Base-by-base conservation (phyloP, 2,888 invertebrate species). In the Harpalus rubripes region DNA sequence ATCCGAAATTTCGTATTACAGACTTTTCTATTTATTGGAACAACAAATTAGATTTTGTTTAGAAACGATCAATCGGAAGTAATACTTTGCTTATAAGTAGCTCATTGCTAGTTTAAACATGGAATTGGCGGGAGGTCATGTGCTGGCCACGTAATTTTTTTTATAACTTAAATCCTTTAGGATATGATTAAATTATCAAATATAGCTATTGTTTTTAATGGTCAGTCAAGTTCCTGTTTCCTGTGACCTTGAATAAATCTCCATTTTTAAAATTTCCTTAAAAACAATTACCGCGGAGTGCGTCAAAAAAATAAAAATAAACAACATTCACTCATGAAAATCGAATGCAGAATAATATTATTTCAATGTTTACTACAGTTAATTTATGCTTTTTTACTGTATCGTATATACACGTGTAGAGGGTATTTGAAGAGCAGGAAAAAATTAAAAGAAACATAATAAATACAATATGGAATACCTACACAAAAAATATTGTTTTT, bases 221-320 rank as follows among this genome's bases (percentile, higher is more conserved):
- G 10, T 52, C 44, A 52, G 44, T 10, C 44, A 12, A 68, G 39
- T 68, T 68, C 68, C 68, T 59, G 68, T 39, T 68, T 68, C 68
- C 68, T 26, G 10, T 68, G 39, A 32, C 68, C 68, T 68, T 68
- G 68, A 68, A 12, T 15, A 5, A 68, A 39, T 26, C 68, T 32
- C 32, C 68, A 68, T 68, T 68, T 65, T 32, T 32, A 32, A 32
- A 68, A 68, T 15, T 39, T 68, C 68, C 15, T 68, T 26, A 10
- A 52, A 52, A 52, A 52, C 44, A 52, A 12, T 52, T 52, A 52
- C 44, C 44, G 44, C 44, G 6, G 2, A 52, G 10, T 52, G 12
- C 10, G 12, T 12, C 10, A 52, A 10, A 5, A 52, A 12, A 52
- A 32, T n/a, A n/a, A 1, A 7, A 44, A 44, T 22, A 22, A 32